Evolutionary conservation across 2,113 vertebrate genomes (phyloP), one percentile per base, ranked within the genome.

Genomic region (Porphyrio hochstetteri): DNA sequence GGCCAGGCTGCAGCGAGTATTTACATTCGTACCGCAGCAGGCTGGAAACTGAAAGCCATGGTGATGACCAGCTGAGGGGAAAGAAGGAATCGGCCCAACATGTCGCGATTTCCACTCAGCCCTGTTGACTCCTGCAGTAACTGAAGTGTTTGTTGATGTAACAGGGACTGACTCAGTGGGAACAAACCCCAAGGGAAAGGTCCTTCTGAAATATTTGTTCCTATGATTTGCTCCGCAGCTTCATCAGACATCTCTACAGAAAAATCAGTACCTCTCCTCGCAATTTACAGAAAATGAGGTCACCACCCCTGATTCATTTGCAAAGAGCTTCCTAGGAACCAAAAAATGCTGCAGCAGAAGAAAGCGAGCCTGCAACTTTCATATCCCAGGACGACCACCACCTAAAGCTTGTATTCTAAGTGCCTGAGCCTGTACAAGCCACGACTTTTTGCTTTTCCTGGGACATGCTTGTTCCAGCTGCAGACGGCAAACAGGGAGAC

Each of bases 121-220:
- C 31, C 67, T 68, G 48, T 78, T 83, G 72, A 91, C 72, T 92
- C 53, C 80, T 44, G 57, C 65, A 86, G 76, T 90, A 67, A 68
- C 56, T 92, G 88, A 81, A 91, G 91, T 60, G 76, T 63, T 84
- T 96, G 75, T 77, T 89, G 74, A 91, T 57, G 80, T 84, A 92
- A 96, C 50, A 81, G 77, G 56, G 86, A 80, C 93, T 97, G 93
- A 96, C 76, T 97, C 90, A 96, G 83, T 90, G 94, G 93, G 80
- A 96, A 96, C 63, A 87, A 94, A 86, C 74, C 83, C 70, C 5
- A 14, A 42, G 78, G 69, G 90, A 94, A 93, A 95, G 74, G 84
- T 93, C 87, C 81, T 85, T 60, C 86, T 89, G 93, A 95, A 92
- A 78, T 78, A 94, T 91, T 93, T 95, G 86, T 87, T 92, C 94